phyloP scores from a whole-genome alignment of 2,113 vertebrate genomes.

The Callithrix jacchus region DNA sequence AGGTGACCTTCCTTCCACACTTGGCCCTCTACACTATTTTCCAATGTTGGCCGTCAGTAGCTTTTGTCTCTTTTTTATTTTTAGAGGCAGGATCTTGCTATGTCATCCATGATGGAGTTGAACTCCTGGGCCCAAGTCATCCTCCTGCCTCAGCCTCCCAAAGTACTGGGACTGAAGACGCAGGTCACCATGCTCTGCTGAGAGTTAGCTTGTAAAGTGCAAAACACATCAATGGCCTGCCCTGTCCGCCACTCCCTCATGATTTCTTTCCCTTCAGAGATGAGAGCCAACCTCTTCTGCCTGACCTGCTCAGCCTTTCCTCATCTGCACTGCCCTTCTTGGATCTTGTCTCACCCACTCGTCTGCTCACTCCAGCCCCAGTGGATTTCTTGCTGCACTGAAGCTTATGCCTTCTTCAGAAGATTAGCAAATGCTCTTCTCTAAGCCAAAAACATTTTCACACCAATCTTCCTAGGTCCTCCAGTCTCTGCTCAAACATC shows the following conservation, averaged over 20 bases:
- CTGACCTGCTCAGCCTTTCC: neutral
- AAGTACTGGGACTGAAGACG: neutral
- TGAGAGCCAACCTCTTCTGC: no score
- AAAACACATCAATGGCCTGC: fast-evolving
- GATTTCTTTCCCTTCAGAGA: neutral
- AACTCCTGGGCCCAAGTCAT: neutral
- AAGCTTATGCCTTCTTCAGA: no score
- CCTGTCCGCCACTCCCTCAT: no score
- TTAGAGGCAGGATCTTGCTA: neutral
- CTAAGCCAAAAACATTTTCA: neutral
- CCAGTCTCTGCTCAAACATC: neutral
- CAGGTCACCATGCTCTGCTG: neutral
- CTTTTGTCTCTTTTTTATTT: neutral
- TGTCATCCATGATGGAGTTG: neutral
- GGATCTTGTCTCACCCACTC: neutral
- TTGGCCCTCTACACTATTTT: no score
- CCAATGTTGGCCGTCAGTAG: neutral
- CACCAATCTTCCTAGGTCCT: neutral
- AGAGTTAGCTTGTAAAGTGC: neutral
- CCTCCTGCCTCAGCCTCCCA: neutral
- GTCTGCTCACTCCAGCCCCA: neutral
- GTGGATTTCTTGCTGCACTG: neutral
- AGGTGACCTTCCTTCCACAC: neutral
- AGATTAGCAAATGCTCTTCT: neutral
- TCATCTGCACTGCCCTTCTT: no score